A percentile compares a stretch with the other conserved stretches of the same genome.
phyloP scores from a whole-genome alignment of 2,113 vertebrate genomes.

The Atractosteus spatula region DNA sequence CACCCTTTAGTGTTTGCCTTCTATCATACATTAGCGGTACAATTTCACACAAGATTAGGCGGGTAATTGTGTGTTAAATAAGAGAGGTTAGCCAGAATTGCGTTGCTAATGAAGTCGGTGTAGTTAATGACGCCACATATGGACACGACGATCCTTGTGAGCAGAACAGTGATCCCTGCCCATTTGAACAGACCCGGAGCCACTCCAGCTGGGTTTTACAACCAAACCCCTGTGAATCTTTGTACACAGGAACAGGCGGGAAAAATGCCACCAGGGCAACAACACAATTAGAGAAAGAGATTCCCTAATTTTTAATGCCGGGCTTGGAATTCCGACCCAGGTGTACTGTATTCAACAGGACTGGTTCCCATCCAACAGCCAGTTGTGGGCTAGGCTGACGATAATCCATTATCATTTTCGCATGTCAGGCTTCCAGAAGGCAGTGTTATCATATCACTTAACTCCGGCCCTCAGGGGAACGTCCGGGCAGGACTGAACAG shows the following conservation, averaged over 20 bases:
- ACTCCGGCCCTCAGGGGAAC: background rate
- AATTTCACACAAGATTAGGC: constrained; percentile 71
- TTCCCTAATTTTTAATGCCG: background rate
- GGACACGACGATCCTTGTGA: constrained; percentile 23
- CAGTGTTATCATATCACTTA: constrained; percentile 22
- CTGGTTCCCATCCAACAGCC: constrained; percentile 3
- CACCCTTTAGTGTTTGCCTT: constrained; percentile 44
- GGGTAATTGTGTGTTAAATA: constrained; percentile 69
- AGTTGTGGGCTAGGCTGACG: constrained; percentile 10
- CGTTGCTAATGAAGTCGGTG: constrained; percentile 54
- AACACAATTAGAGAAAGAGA: background rate
- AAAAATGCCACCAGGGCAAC: background rate
- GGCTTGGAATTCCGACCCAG: background rate
- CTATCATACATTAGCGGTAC: constrained; percentile 56
- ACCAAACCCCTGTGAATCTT: too few species aligned
- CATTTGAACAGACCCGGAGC: background rate
- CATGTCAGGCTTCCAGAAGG: constrained; percentile 32
- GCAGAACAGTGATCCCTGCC: background rate
- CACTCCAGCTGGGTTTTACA: background rate
- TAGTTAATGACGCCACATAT: constrained; percentile 49
- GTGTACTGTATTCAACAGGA: background rate
- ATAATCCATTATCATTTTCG: constrained; percentile 29
- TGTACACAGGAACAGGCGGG: background rate
- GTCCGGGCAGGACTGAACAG: too few species aligned
- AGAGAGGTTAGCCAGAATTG: constrained; percentile 40